A percentile compares a stretch with the other conserved stretches of the same genome.
These are phyloP conservation scores for Anolis sagrei DNA, from an alignment of 2,113 vertebrate species.

Conservation along the genomic window DNA sequence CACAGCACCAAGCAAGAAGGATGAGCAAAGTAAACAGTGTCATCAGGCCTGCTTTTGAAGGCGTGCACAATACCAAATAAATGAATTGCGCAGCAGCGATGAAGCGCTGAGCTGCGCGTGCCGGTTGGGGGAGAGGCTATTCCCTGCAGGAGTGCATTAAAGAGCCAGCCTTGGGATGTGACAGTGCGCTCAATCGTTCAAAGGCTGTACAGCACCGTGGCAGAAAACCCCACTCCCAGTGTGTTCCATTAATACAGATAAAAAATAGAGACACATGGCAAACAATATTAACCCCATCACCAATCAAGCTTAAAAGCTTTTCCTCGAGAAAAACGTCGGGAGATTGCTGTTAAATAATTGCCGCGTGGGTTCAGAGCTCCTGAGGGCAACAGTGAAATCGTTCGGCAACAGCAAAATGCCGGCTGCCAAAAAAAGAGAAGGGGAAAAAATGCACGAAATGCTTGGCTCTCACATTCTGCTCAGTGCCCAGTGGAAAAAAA, in stretches of 20 bases:
- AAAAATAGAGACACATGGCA: slow-evolving; percentile 63
- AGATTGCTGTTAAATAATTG: slow-evolving; percentile 53
- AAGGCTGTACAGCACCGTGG: not conserved
- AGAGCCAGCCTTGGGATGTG: not conserved
- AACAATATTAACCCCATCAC: slow-evolving; percentile 70
- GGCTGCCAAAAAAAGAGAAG: not conserved
- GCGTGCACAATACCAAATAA: no score
- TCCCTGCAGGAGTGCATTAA: not conserved
- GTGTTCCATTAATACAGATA: slow-evolving; percentile 60
- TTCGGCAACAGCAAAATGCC: not conserved
- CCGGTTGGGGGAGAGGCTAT: not conserved
- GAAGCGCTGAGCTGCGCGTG: rapidly evolving
- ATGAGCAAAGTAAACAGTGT: not conserved
- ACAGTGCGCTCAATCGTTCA: not conserved
- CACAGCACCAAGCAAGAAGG: no score
- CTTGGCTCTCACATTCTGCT: not conserved
- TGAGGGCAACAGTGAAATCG: not conserved
- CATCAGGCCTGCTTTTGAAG: not conserved
- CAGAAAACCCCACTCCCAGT: slow-evolving; percentile 26
- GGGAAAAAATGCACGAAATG: not conserved
- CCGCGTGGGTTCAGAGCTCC: slow-evolving; percentile 19
- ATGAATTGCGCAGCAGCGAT: not conserved
- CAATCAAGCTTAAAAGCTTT: slow-evolving; percentile 69
- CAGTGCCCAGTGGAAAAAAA: slow-evolving; percentile 3
- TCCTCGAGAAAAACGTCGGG: slow-evolving; percentile 50